phyloP scores from a whole-genome alignment of 2,888 invertebrate genomes.

The Idaea straminata region DNA sequence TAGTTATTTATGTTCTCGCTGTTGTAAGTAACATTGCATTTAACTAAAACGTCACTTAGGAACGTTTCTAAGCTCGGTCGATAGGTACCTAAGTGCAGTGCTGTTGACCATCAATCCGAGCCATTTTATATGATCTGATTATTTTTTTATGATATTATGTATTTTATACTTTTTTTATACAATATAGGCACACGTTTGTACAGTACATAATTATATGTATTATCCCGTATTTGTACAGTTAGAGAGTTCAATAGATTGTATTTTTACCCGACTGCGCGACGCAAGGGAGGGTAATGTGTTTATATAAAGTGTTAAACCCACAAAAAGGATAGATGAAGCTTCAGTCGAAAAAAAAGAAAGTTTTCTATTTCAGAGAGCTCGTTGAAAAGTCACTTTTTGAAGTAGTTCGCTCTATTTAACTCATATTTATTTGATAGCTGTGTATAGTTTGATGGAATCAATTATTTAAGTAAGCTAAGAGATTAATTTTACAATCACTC shows the following conservation, averaged over 20 bases:
- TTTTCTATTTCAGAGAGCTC: not conserved
- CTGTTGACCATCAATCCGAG: conserved; percentile 64
- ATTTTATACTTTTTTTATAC: conserved; percentile 22
- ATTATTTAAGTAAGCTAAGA: too few relatives aligned
- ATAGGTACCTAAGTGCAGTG: conserved; percentile 17
- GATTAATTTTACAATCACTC: too few relatives aligned
- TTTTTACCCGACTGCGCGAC: too few relatives aligned
- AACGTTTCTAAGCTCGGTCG: conserved; percentile 13
- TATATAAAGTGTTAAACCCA: too few relatives aligned
- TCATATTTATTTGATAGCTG: too few relatives aligned
- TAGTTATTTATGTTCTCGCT: too few relatives aligned
- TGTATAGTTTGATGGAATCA: too few relatives aligned
- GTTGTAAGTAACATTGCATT: not conserved
- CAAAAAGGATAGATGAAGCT: not conserved
- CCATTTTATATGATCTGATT: conserved; percentile 56
- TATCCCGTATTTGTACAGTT: not conserved
- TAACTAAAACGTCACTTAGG: conserved; percentile 21
- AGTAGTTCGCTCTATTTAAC: too few relatives aligned
- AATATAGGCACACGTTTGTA: conserved; percentile 13
- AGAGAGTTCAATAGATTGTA: not conserved
- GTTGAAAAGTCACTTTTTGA: too few relatives aligned
- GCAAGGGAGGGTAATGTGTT: too few relatives aligned
- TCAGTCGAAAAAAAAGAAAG: not conserved
- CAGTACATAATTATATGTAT: conserved; percentile 25
- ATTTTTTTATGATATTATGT: conserved; percentile 22